Conservation (phyloP, 2,797 vertebrate species). For the Hybognathus amarus region DNA sequence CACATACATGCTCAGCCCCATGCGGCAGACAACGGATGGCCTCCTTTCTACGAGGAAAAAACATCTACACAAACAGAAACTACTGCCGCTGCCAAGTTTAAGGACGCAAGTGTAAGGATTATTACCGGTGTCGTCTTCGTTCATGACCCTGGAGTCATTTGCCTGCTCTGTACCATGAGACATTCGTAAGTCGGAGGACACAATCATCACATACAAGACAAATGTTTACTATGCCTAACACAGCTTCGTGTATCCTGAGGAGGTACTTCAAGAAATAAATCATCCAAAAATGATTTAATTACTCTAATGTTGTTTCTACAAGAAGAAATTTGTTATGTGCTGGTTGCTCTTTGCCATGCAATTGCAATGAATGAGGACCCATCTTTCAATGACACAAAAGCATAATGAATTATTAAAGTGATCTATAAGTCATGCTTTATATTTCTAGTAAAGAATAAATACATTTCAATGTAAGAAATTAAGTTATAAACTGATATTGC, state of each 20-base stretch:
- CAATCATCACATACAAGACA: neutral
- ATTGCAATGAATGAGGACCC: neutral
- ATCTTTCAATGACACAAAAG: neutral
- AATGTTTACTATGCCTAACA: constrained; percentile 1
- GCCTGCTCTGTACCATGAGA: neutral
- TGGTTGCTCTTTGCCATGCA: neutral
- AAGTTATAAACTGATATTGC: neutral
- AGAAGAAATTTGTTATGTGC: neutral
- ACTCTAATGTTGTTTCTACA: neutral
- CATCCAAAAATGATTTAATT: neutral
- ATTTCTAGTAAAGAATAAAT: neutral
- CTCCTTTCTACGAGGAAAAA: constrained; percentile 45
- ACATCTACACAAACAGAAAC: constrained; percentile 38
- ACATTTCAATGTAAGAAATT: neutral
- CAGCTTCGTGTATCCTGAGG: neutral
- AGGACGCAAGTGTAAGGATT: constrained; percentile 7
- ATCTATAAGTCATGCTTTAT: neutral
- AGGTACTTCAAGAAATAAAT: neutral
- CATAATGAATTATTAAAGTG: neutral
- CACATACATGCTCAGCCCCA: constrained; percentile 57
- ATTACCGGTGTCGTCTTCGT: constrained; percentile 9
- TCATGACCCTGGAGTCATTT: constrained; percentile 30
- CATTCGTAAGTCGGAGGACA: neutral
- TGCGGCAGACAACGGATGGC: constrained; percentile 48
- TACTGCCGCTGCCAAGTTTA: constrained; percentile 13